A percentile compares a stretch with the other conserved stretches of the same genome.
phyloP scores from a whole-genome alignment of 2,113 vertebrate genomes.

The Machaerirhynchus nigripectus region DNA sequence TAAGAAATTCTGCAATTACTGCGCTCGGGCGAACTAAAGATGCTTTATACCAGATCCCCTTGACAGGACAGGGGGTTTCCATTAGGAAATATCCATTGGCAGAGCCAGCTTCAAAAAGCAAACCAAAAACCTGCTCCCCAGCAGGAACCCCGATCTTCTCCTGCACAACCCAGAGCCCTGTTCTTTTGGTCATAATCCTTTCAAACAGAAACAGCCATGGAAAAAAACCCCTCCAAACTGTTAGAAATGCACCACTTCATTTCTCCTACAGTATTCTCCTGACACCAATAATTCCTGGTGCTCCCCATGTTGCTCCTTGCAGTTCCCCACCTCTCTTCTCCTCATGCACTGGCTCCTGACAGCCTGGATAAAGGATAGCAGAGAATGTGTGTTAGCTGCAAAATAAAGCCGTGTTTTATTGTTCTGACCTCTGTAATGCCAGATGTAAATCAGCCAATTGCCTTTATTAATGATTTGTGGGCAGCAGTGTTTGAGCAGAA shows the following conservation, averaged over 20 bases:
- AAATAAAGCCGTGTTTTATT: constrained; percentile 48
- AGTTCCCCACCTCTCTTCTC: not conserved
- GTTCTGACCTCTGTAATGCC: constrained; percentile 11
- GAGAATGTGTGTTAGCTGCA: not conserved
- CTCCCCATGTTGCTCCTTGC: not conserved
- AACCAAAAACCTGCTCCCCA: not conserved
- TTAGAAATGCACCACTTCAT: not conserved
- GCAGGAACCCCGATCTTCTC: not conserved
- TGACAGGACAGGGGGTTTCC: not conserved
- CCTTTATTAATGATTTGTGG: constrained; percentile 50
- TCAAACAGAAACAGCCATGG: not conserved
- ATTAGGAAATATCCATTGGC: not conserved
- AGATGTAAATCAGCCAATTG: constrained; percentile 44
- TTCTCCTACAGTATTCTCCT: not conserved
- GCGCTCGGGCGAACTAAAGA: not conserved
- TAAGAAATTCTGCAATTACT: not conserved
- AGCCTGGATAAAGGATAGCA: constrained; percentile 19
- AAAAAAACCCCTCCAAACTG: not conserved
- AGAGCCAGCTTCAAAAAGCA: not conserved
- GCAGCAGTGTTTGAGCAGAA: not conserved
- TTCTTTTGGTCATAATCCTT: not conserved
- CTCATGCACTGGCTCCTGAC: not conserved
- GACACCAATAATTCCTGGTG: not conserved
- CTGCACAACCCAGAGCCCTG: not conserved
- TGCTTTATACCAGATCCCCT: not conserved